Evolutionary conservation across 1,140 invertebrate species (phyloP).

Genomic region (Saxidomus purpurata): DNA sequence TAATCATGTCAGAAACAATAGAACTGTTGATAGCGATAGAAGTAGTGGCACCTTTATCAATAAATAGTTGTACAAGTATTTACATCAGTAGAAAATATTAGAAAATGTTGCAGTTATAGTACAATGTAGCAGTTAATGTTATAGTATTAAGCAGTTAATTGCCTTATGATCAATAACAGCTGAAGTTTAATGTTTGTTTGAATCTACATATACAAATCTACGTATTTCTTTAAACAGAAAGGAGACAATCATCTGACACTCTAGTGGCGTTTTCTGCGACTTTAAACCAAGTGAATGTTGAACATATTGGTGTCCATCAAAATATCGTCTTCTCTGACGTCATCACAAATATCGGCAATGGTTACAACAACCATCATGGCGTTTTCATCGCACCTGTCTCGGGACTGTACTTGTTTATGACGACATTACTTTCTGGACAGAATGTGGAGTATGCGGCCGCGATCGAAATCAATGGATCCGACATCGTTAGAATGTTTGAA

Average conservation of each 20-base stretch:
- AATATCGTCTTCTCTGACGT: slow-evolving; percentile 1
- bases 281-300: background rate
- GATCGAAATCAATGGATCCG: background rate
- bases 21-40: too few relatives aligned
- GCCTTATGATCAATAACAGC: too few relatives aligned
- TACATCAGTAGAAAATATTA: too few relatives aligned
- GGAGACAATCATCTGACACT: background rate
- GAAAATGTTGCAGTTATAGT: too few relatives aligned
- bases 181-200: too few relatives aligned
- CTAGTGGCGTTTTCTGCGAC: background rate
- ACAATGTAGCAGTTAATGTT: too few relatives aligned
- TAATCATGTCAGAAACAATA: too few relatives aligned
- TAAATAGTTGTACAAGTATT: too few relatives aligned
- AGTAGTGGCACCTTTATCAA: too few relatives aligned
- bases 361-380: background rate
- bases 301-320: background rate
- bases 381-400: slow-evolving; percentile 4
- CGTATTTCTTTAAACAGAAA: background rate
- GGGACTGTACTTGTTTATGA: background rate
- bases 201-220: too few relatives aligned
- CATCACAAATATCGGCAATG: background rate
- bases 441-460: background rate
- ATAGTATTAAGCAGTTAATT: too few relatives aligned
- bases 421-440: background rate
- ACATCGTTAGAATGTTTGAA: background rate